Evolutionary conservation across 2,797 vertebrate species (phyloP), one percentile per base, ranked within the genome.

Genomic region (Chelon labrosus): DNA sequence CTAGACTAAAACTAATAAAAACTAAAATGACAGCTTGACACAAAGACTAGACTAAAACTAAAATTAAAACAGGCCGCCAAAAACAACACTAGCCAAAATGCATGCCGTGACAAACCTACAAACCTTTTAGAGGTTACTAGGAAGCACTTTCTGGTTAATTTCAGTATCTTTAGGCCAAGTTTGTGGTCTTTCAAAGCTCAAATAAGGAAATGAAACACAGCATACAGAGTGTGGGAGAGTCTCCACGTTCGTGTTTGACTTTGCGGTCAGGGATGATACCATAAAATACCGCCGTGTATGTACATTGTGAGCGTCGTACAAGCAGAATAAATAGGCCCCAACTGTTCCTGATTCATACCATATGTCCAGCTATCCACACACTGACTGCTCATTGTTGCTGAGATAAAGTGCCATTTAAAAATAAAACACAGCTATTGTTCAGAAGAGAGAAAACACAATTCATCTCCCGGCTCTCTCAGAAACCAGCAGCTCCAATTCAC

Each of bases 391-490:
- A 82, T 90, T 93, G 91, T 93, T 84, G 17, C 16, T 1, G 52
- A 72, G 70, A 86, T 57, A 73, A 71, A 64, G 39, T 4, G 22
- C 66, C 52, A 70, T 83, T n/a, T n/a, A n/a, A n/a, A n/a, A n/a
- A n/a, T 59, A 88, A 77, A 88, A 77, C 75, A 81, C 74, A 67
- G 61, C 83, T 75, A 82, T 88, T 90, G 88, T 91, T 52, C 76
- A n/a, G n/a, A n/a, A n/a, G n/a, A 68, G 70, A 51, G 71, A 79
- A 83, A 83, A 80, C 35, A 84, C 73, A 75, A 73, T 75, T 66
- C 58, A 42, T 75, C 39, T 74, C 49, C 19, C 25, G 5, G 70
- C n/a, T n/a, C 85, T 67, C 79, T 71, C 8, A 52, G 63, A 71
- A 75, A 70, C 70, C 76, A 79, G 76, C 53, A n/a, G 79, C 75